A percentile compares a stretch with the other conserved stretches of the same genome.
phyloP scores from a whole-genome alignment of 2,797 vertebrate genomes.

The Muscicapa comitata region DNA sequence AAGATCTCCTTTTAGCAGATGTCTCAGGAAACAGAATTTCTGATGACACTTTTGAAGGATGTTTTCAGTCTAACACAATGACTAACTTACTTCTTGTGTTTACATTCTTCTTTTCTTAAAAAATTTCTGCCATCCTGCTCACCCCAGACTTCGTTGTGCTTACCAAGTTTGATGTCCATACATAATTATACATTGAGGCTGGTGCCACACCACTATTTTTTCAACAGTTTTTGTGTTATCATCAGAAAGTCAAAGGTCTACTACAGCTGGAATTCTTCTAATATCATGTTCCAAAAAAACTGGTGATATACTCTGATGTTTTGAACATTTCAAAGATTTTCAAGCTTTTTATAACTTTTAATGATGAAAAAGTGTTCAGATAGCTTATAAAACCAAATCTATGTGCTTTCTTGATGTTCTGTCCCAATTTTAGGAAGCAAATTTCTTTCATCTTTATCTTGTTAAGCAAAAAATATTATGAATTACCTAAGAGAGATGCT shows the following conservation, averaged over 20 bases:
- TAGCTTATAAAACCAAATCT: background rate
- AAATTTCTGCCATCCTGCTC: background rate
- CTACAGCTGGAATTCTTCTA: background rate
- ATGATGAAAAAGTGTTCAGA: background rate
- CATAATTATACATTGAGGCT: background rate
- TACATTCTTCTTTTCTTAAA: background rate
- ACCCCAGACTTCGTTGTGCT: background rate
- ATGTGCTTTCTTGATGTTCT: background rate
- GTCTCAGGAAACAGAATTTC: background rate
- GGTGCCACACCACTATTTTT: background rate
- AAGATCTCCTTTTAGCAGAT: background rate
- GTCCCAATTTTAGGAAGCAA: background rate
- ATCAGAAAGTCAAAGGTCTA: background rate
- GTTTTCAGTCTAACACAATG: background rate
- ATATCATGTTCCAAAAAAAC: background rate
- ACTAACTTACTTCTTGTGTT: background rate
- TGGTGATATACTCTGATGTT: background rate
- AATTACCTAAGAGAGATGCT: slow-evolving; percentile 2
- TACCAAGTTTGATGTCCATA: background rate
- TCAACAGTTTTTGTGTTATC: background rate
- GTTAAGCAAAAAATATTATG: background rate
- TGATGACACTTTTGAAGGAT: background rate
- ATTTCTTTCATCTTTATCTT: slow-evolving; percentile 21
- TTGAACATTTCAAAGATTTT: background rate
- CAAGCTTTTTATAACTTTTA: background rate